These are phyloP conservation scores for Drosophila anomalata DNA, from an alignment of 2,888 invertebrate genomes.

Conservation along the genomic window DNA sequence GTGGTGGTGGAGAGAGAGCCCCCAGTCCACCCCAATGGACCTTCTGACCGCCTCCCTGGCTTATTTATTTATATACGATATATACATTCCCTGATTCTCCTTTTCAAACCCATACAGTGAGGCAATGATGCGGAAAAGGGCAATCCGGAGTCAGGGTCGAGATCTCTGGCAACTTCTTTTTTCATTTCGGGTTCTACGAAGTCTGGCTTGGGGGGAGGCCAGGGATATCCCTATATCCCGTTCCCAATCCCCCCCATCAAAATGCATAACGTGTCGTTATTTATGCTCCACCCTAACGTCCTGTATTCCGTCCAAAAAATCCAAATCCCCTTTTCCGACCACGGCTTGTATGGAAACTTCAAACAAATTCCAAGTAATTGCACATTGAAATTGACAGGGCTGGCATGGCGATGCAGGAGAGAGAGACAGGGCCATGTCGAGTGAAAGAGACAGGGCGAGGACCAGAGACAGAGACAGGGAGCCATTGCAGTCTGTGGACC, in stretches of 20 bases:
- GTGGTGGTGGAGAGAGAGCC: no score
- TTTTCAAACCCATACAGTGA: slow-evolving; percentile 43
- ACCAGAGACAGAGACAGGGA: neutral
- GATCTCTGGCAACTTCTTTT: neutral
- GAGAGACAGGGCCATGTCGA: slow-evolving; percentile 5
- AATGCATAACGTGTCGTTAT: slow-evolving; percentile 78
- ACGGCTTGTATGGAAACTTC: slow-evolving; percentile 51
- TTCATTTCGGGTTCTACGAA: neutral
- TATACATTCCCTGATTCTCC: neutral
- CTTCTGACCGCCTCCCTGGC: slow-evolving; percentile 10
- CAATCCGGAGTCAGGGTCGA: slow-evolving; percentile 31
- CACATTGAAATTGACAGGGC: slow-evolving; percentile 64
- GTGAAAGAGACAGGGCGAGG: neutral
- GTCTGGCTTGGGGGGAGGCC: neutral
- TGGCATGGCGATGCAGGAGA: neutral
- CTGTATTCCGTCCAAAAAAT: slow-evolving; percentile 33
- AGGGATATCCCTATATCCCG: slow-evolving; percentile 1
- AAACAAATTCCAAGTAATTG: slow-evolving; percentile 78
- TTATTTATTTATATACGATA: slow-evolving; percentile 4
- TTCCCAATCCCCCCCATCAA: slow-evolving; percentile 54
- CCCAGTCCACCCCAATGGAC: no score
- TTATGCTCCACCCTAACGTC: slow-evolving; percentile 53
- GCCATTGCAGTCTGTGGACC: slow-evolving; percentile 35
- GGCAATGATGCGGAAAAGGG: slow-evolving; percentile 75
- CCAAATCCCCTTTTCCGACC: slow-evolving; percentile 29